Evolutionary conservation across 1,140 invertebrate species (phyloP).

Genomic region (Homarus americanus): DNA sequence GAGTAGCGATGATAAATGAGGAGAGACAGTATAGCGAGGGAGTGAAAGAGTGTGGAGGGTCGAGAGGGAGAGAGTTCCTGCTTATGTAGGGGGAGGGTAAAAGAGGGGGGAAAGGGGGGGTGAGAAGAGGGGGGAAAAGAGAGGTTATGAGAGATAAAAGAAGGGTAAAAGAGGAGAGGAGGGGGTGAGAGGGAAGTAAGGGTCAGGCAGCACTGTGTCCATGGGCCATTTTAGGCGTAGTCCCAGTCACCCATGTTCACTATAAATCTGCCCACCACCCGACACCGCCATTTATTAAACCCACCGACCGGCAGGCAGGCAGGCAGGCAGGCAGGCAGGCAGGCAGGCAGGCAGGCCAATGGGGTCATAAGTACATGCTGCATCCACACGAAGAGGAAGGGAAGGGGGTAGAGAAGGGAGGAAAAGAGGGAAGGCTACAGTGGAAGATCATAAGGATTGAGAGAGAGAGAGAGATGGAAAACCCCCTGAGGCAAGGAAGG

Average conservation of each 20-base stretch:
- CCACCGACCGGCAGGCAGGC: constrained; percentile 6
- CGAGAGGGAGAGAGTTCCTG: too few species aligned
- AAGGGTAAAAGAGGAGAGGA: not conserved
- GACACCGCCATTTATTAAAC: constrained; percentile 42
- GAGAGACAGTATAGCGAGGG: too few species aligned
- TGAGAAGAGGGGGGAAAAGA: too few species aligned
- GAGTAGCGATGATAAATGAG: too few species aligned
- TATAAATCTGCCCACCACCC: constrained; percentile 44
- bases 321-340: constrained; percentile 8
- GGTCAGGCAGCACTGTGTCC: too few species aligned
- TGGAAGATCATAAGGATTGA: not conserved
- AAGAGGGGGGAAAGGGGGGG: too few species aligned
- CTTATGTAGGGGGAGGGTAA: too few species aligned
- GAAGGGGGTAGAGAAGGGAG: not conserved
- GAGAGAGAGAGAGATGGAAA: not conserved
- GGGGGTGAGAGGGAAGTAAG: not conserved
- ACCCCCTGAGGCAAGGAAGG: too few species aligned
- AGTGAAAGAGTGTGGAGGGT: too few species aligned
- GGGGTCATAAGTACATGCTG: not conserved
- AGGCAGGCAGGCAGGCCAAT: not conserved
- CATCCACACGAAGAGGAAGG: too few species aligned
- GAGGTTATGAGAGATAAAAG: too few species aligned
- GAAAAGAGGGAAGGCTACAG: not conserved
- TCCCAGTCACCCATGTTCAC: constrained; percentile 20
- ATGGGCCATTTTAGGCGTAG: not conserved